Conservation (phyloP, 2,797 vertebrate genomes). For the Sciurus vulgaris region DNA sequence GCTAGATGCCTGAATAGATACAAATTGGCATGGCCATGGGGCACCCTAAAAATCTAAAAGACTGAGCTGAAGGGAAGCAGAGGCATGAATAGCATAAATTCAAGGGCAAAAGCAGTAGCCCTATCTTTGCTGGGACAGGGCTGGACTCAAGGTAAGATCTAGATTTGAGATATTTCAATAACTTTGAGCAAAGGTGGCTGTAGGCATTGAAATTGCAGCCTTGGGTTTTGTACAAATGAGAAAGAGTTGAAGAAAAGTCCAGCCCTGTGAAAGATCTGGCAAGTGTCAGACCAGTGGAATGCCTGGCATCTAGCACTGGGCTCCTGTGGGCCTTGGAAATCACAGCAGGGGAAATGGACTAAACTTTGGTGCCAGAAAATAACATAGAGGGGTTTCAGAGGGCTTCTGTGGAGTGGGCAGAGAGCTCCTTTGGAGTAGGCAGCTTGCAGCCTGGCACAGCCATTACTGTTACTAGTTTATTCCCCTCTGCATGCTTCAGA, state of each 20-base stretch:
- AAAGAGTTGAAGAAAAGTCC: not conserved
- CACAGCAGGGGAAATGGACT: not conserved
- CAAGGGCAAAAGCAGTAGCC: not conserved
- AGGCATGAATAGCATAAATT: not conserved
- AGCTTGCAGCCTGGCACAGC: not conserved
- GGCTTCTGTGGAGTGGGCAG: not conserved
- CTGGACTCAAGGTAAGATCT: not conserved
- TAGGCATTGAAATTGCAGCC: not conserved
- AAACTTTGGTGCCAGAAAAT: not conserved
- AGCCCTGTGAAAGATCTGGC: not conserved
- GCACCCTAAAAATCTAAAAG: not conserved
- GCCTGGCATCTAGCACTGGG: not conserved
- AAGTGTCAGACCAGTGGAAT: not conserved
- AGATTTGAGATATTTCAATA: not conserved
- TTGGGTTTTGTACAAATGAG: not conserved
- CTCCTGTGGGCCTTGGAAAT: not conserved
- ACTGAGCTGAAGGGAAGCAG: not conserved
- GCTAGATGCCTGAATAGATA: not conserved
- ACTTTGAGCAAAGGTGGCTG: not conserved
- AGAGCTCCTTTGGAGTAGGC: not conserved
- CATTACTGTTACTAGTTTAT: not conserved
- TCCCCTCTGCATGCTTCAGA: not conserved
- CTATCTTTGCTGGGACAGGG: not conserved
- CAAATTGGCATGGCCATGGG: not conserved
- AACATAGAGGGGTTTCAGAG: not conserved